A percentile compares a stretch with the other conserved stretches of the same genome.
Conservation (phyloP, 2,888 invertebrate genomes). For the Ctena decussata region DNA sequence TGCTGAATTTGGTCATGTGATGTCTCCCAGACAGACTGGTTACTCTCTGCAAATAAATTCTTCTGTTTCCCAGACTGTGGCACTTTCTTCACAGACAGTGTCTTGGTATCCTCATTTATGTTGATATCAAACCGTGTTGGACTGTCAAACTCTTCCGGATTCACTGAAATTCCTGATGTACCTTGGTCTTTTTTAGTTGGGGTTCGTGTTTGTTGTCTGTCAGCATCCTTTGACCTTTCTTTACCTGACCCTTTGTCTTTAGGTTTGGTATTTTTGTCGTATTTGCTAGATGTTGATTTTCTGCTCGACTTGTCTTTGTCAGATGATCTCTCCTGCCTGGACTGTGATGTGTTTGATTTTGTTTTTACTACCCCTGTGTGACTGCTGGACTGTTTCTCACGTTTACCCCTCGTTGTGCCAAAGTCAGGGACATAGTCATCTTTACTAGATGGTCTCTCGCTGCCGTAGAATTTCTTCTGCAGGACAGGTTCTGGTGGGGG, state of each 20-base stretch:
- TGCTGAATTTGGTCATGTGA: neutral
- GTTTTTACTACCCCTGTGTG: conserved; percentile 53
- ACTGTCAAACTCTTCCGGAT: conserved; percentile 64
- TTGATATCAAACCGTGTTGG: conserved; percentile 75
- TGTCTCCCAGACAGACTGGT: neutral
- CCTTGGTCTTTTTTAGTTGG: conserved; percentile 19
- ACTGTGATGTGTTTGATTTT: conserved; percentile 40
- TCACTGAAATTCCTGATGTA: conserved; percentile 17
- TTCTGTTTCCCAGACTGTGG: conserved; percentile 40
- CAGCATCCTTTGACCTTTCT: neutral
- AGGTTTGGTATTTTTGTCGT: conserved; percentile 41
- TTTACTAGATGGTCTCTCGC: conserved; percentile 63
- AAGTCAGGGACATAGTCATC: conserved; percentile 56
- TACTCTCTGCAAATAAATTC: conserved; percentile 24
- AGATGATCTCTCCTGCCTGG: conserved; percentile 22
- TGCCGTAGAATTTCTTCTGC: conserved; percentile 79
- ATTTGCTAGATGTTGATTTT: conserved; percentile 32
- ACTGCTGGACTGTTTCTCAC: conserved; percentile 43
- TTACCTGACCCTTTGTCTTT: conserved; percentile 17
- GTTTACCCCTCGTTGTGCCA: conserved; percentile 42
- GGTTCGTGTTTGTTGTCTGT: neutral
- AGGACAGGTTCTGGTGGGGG: conserved; percentile 66
- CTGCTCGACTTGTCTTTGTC: conserved; percentile 30
- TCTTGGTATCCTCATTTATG: conserved; percentile 54
- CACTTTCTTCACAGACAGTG: conserved; percentile 42